Base-by-base conservation (phyloP, 2,888 invertebrate species). In the Geophilus truncorum region DNA sequence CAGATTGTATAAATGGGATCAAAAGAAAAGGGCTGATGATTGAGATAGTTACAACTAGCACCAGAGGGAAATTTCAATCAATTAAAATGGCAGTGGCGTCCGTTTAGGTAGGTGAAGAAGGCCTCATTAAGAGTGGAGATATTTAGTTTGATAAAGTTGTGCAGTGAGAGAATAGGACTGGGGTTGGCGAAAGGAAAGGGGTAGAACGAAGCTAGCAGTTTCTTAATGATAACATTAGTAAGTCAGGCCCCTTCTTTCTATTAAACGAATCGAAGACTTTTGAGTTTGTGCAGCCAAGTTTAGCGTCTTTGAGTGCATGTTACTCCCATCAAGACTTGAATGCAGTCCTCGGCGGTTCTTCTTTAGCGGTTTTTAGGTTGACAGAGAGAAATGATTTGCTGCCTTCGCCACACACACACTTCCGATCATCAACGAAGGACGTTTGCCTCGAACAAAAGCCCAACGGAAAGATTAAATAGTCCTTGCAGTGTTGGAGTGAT, bases 381-480 rank as follows among this genome's bases (percentile, higher is more conserved):
- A 77, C 77, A 77, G 77, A 77, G 77, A 77, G n/a, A 77, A 77
- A 77, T 77, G 77, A 77, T 77, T 77, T 77, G 77, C 77, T 36
- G 77, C 77, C 36, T 77, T 70, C 70, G 28, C 70, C 70, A 28
- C 28, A 70, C 77, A 34, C 77, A 77, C 21, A 77, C 77, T 77
- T 77, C 77, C 77, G 77, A 77, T 77, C 34, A 77, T 77, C 77
- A 77, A 36, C 34, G 77, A 70, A 70, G 70, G 70, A 70, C 70
- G 70, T 70, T 70, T 70, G 70, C 70, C 15, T 70, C 70, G 70
- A 70, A 70, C 70, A 70, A 70, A 70, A 28, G 51, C 51, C 70
- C 70, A 70, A 25, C 70, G 70, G 70, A 70, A 70, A 70, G 70
- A 70, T 70, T 70, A 70, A 70, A 70, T 28, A 70, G 70, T 70